Evolutionary conservation across 1,140 invertebrate species (phyloP).

Genomic region (Spodoptera litura): DNA sequence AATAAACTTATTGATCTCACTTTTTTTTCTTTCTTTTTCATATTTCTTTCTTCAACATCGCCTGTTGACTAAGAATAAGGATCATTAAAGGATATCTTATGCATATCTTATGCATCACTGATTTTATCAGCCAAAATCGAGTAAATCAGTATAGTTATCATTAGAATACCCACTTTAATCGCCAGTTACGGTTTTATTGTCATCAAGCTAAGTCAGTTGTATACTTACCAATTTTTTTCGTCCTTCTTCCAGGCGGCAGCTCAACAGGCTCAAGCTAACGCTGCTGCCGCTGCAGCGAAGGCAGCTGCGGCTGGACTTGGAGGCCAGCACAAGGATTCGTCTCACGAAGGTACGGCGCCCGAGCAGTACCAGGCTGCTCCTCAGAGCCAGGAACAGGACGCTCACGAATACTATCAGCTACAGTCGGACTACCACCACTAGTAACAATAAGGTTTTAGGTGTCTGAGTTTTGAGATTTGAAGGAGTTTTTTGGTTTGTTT

Average conservation of each 20-base stretch:
- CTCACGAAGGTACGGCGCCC: constrained; percentile 80
- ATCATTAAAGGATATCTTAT: too few species aligned
- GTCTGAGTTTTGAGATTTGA: constrained; percentile 41
- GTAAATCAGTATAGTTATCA: too few species aligned
- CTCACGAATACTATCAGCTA: constrained; percentile 69
- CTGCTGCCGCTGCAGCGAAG: constrained; percentile 78
- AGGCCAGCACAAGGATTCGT: constrained; percentile 66
- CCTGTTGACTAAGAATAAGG: too few species aligned
- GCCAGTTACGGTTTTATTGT: not conserved
- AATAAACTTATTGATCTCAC: constrained; percentile 28
- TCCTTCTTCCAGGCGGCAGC: constrained; percentile 70
- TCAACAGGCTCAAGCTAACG: constrained; percentile 77
- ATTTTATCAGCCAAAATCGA: too few species aligned
- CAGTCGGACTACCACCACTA: constrained; percentile 80
- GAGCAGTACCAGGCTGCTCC: constrained; percentile 71
- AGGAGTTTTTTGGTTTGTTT: constrained; percentile 37
- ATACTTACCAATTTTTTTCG: not conserved
- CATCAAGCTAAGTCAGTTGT: not conserved
- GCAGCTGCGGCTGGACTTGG: constrained; percentile 76
- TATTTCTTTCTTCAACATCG: not conserved
- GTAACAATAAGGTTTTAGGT: constrained; percentile 69
- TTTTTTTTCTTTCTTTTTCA: constrained; percentile 9
- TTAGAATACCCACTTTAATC: too few species aligned
- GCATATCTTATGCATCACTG: too few species aligned
- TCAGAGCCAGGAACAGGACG: constrained; percentile 58